Evolutionary conservation across 2,888 invertebrate species (phyloP), one percentile per base, ranked within the genome.

Genomic region (Drosophila peninsularis): DNA sequence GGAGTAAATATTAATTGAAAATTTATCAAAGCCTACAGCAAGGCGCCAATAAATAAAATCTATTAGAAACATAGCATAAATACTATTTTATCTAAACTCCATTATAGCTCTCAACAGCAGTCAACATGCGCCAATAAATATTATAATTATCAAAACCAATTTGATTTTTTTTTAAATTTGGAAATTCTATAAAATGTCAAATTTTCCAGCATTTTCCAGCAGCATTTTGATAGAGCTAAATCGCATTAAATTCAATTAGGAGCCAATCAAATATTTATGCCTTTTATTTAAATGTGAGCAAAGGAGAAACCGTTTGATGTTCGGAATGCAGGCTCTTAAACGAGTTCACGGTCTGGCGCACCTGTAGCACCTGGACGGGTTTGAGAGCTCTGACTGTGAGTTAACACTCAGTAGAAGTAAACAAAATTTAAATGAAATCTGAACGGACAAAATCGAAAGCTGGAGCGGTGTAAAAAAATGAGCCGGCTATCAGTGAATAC

Each of bases 341-440:
- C 44, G 24, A 17, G 24, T 62, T 62, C 24, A 82, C 71, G 73
- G 82, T 82, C 82, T 82, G 73, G 66, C 56, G 41, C 39, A 36
- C 47, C 36, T 56, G 41, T 49, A 60, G 39, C 34, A 27, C n/a
- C 41, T 34, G 42, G 5, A 2, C n/a, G 49, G 34, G 34, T 14
- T 5, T 44, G 44, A 13, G 14, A 10, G 19, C 45, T 24, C 32
- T 34, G 17, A 9, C 63, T 52, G 56, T 71, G 76, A 68, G 24
- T 30, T 67, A 52, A 19, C 54, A 49, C 47, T 82, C 68, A 71
- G 30, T 45, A 41, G 19, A 19, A 24, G 17, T 62, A 13, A 13
- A 19, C 13, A 19, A 41, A 11, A 2, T 19, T 13, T 27, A 34
- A 41, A 27, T 37, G n/a, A 60, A 54, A 56, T 32, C 21, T 9